Conservation (phyloP, 2,113 vertebrate genomes). For the Larimichthys crocea region DNA sequence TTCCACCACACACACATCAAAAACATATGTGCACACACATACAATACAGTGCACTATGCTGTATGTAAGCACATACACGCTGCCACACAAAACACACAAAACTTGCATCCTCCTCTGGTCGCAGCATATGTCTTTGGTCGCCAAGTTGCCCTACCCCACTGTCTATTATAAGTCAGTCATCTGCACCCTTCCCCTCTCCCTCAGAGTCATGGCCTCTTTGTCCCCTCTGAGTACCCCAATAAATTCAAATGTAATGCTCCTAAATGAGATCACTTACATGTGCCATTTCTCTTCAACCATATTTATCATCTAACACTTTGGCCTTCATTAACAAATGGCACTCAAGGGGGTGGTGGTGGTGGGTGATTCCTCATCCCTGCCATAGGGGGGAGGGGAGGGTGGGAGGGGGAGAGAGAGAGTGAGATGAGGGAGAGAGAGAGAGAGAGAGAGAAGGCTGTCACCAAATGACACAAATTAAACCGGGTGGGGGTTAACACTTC, state of each 20-base stretch:
- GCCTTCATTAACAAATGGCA: constrained; percentile 88
- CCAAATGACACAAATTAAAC: constrained; percentile 54
- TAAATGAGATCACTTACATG: constrained; percentile 87
- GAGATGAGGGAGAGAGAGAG: constrained; percentile 27
- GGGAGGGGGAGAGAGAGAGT: constrained; percentile 10
- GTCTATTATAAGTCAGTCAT: constrained; percentile 77
- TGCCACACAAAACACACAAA: constrained; percentile 4
- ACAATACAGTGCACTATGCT: background rate
- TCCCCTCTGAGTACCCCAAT: constrained; percentile 85
- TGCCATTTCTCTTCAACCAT: constrained; percentile 85
- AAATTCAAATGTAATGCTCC: constrained; percentile 86
- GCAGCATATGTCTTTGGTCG: constrained; percentile 3
- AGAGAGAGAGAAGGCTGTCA: constrained; percentile 44
- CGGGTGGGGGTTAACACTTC: constrained; percentile 42
- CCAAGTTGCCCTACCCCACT: constrained; percentile 30
- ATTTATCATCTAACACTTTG: constrained; percentile 87
- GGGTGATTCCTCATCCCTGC: constrained; percentile 76
- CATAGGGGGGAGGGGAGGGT: constrained; percentile 11
- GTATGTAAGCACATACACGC: constrained; percentile 18
- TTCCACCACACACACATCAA: background rate
- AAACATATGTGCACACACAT: background rate
- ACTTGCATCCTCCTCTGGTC: constrained; percentile 21
- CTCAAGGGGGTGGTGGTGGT: constrained; percentile 69
- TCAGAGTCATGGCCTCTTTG: constrained; percentile 77
- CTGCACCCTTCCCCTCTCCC: constrained; percentile 65